Evolutionary conservation across 2,113 vertebrate genomes (phyloP).

Genomic region (Ariopsis seemanni): DNA sequence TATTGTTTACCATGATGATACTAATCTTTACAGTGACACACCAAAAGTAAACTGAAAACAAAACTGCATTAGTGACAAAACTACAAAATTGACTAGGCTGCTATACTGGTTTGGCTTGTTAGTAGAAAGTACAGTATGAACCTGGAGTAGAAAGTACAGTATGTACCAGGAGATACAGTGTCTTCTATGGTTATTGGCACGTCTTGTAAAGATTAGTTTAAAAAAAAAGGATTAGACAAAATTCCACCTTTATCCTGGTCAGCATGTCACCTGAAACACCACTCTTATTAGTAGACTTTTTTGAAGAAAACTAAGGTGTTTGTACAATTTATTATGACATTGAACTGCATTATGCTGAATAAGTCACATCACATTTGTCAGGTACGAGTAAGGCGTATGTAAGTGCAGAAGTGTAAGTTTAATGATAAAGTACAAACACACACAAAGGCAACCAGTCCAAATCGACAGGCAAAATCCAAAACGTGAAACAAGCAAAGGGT

Average conservation of each 20-base stretch:
- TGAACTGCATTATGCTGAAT: background rate
- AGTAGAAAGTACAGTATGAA: background rate
- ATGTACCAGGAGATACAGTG: too few relatives aligned
- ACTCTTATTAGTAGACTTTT: background rate
- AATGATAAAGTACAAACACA: too few relatives aligned
- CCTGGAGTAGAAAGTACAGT: too few relatives aligned
- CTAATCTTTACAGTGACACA: background rate
- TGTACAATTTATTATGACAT: background rate
- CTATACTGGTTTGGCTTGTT: background rate
- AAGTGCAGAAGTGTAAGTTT: too few relatives aligned
- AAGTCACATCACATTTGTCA: background rate
- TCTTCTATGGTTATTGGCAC: too few relatives aligned
- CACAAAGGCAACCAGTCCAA: too few relatives aligned
- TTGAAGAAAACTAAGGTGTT: background rate
- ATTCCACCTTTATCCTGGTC: background rate
- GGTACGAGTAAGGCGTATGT: too few relatives aligned
- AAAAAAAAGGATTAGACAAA: too few relatives aligned
- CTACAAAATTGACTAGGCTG: background rate
- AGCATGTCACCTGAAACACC: background rate
- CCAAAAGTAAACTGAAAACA: background rate
- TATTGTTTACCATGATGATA: background rate
- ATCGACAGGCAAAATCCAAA: too few relatives aligned
- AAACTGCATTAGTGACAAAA: background rate
- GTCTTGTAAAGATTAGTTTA: too few relatives aligned
- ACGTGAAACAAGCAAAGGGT: too few relatives aligned